A percentile compares a stretch with the other conserved stretches of the same genome.
These are phyloP conservation scores for Phyllotreta striolata DNA, from an alignment of 2,888 invertebrate genomes.

Conservation along the genomic window DNA sequence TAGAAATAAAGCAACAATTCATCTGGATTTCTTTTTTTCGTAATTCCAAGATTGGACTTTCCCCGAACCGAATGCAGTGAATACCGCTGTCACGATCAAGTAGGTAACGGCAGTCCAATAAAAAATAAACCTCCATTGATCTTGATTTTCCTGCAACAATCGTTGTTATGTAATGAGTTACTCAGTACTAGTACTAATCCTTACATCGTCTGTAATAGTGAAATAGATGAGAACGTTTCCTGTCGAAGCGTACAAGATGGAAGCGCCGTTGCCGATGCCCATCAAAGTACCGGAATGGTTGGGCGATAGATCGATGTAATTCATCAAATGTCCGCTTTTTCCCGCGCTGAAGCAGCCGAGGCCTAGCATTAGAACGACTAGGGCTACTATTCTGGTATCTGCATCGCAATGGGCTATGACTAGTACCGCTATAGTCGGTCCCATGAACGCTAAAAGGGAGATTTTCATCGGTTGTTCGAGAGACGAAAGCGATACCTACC, in stretches of 20 bases:
- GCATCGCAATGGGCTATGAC: slow-evolving; percentile 3
- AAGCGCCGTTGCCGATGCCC: slow-evolving; percentile 81
- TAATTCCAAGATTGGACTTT: slow-evolving; percentile 26
- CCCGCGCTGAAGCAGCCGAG: slow-evolving; percentile 78
- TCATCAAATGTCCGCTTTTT: slow-evolving; percentile 77
- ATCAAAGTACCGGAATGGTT: slow-evolving; percentile 83
- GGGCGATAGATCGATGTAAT: slow-evolving; percentile 85
- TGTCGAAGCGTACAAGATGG: slow-evolving; percentile 78
- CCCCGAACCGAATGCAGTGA: slow-evolving; percentile 15
- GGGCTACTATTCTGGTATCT: slow-evolving; percentile 60
- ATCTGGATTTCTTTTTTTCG: not conserved
- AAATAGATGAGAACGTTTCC: slow-evolving; percentile 77
- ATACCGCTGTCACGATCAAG: slow-evolving; percentile 3
- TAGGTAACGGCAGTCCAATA: slow-evolving; percentile 9
- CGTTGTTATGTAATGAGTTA: slow-evolving; percentile 1
- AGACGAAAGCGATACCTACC: slow-evolving; percentile 31
- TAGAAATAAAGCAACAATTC: too few species aligned
- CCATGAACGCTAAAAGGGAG: slow-evolving; percentile 13
- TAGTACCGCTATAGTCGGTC: not conserved
- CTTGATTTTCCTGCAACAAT: slow-evolving; percentile 12
- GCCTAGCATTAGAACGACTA: slow-evolving; percentile 71
- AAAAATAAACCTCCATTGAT: slow-evolving; percentile 23
- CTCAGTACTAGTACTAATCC: too few species aligned
- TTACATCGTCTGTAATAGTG: slow-evolving; percentile 74
- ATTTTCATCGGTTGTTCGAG: not conserved